phyloP scores from a whole-genome alignment of 2,797 vertebrate genomes.

The Hyperoplus lanceolatus region DNA sequence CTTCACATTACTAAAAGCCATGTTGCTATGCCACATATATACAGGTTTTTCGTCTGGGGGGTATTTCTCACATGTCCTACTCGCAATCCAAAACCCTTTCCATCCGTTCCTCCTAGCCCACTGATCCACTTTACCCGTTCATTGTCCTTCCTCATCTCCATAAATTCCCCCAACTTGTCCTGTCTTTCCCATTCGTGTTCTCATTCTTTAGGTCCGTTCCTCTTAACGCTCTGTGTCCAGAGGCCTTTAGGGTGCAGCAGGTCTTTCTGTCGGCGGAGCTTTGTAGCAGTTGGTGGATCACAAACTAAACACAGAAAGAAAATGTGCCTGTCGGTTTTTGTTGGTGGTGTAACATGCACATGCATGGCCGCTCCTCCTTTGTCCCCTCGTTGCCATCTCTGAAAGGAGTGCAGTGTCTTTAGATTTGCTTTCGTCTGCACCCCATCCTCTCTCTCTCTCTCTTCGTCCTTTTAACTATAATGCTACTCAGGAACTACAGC shows the following conservation, averaged over 20 bases:
- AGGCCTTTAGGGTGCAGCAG: slow-evolving; percentile 70
- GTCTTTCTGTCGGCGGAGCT: slow-evolving; percentile 52
- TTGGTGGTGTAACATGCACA: slow-evolving; percentile 97
- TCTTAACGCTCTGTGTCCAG: slow-evolving; percentile 63
- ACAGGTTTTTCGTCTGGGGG: slow-evolving; percentile 69
- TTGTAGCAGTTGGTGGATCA: slow-evolving; percentile 53
- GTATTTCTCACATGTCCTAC: slow-evolving; percentile 64
- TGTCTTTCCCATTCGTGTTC: slow-evolving; percentile 34
- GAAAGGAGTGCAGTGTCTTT: slow-evolving; percentile 42
- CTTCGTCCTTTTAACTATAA: slow-evolving; percentile 68
- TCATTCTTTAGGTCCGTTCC: slow-evolving; percentile 54
- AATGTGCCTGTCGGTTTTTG: slow-evolving; percentile 72
- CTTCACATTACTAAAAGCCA: slow-evolving; percentile 88
- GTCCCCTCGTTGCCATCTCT: slow-evolving; percentile 28
- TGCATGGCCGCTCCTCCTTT: slow-evolving; percentile 88
- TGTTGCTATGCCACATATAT: slow-evolving; percentile 81
- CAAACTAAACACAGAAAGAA: slow-evolving; percentile 86
- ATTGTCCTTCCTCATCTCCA: slow-evolving; percentile 37
- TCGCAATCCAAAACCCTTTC: slow-evolving; percentile 36
- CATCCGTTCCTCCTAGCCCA: slow-evolving; percentile 18
- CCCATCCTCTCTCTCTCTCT: slow-evolving; percentile 47
- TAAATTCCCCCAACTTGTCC: slow-evolving; percentile 10
- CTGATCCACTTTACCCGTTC: slow-evolving; percentile 37
- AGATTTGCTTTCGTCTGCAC: slow-evolving; percentile 29
- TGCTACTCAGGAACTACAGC: slow-evolving; percentile 73